Conservation (phyloP, 2,113 vertebrate species). For the Calidris pugnax region DNA sequence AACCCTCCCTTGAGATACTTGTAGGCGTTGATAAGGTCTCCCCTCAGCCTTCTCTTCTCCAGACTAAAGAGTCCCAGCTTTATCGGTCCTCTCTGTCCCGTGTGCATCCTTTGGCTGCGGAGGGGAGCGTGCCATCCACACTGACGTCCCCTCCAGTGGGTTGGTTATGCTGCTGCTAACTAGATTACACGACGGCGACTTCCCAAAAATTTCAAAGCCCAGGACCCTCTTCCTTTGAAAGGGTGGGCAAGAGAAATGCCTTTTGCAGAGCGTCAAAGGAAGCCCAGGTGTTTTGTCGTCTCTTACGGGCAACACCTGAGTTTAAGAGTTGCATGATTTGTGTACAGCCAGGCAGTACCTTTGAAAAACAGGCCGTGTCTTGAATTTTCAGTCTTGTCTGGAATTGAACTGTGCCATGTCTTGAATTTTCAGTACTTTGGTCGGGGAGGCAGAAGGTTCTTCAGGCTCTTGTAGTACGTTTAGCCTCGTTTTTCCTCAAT, state of each 20-base stretch:
- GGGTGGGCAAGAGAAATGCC: not conserved
- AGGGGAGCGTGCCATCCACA: not conserved
- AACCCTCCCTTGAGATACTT: too few species aligned
- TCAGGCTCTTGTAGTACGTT: not conserved
- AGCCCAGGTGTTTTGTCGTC: not conserved
- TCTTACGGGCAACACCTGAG: not conserved
- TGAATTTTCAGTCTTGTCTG: not conserved
- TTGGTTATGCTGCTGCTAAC: not conserved
- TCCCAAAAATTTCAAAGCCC: not conserved
- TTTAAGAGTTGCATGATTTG: not conserved
- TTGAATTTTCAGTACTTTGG: not conserved
- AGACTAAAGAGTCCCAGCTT: too few species aligned
- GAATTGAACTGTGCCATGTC: not conserved
- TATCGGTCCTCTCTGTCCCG: not conserved
- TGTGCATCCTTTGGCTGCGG: not conserved
- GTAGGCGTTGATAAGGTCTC: too few species aligned
- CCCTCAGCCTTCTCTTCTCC: too few species aligned
- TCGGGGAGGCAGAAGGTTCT: not conserved
- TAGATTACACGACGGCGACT: not conserved
- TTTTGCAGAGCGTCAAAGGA: not conserved
- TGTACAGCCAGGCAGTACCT: not conserved
- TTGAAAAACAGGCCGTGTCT: not conserved
- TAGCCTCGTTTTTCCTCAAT: not conserved
- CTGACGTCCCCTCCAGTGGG: fast-evolving
- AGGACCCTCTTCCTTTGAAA: not conserved